A percentile compares a stretch with the other conserved stretches of the same genome.
Conservation (phyloP, 2,113 vertebrate genomes). For the Chiloscyllium plagiosum region DNA sequence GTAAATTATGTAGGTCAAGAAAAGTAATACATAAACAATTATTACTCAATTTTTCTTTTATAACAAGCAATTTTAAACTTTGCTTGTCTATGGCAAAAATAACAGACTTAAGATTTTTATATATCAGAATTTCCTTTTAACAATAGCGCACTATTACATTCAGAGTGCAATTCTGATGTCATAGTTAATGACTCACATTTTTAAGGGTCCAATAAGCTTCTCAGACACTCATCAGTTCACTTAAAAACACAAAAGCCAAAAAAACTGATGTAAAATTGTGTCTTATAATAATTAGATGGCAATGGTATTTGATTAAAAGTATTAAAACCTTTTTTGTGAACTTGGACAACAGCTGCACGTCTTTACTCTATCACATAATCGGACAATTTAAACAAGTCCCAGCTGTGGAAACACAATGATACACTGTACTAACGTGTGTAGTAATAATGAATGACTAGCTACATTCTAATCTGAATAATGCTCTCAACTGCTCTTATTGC, state of each 20-base stretch:
- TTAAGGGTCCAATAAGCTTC: neutral
- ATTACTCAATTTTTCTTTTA: neutral
- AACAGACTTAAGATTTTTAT: neutral
- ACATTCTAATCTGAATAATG: constrained; percentile 63
- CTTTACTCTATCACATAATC: constrained; percentile 46
- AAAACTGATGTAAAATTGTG: neutral
- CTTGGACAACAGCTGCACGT: constrained; percentile 50
- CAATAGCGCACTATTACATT: neutral
- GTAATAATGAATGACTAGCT: constrained; percentile 59
- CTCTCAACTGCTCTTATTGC: constrained; percentile 62
- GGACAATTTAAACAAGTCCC: constrained; percentile 50
- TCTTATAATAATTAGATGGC: neutral
- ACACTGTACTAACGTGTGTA: constrained; percentile 52
- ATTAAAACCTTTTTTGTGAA: constrained; percentile 37
- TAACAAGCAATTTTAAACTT: neutral
- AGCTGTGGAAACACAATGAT: constrained; percentile 58
- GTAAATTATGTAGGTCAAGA: neutral
- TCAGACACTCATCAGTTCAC: neutral
- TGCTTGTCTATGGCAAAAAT: neutral
- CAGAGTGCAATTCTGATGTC: neutral
- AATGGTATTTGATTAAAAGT: constrained; percentile 30
- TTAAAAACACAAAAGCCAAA: neutral
- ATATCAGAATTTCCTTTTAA: neutral
- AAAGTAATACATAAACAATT: neutral
- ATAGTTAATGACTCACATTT: neutral